A percentile compares a stretch with the other conserved stretches of the same genome.
These are phyloP conservation scores for Podiceps cristatus DNA, from an alignment of 2,113 vertebrate genomes.

Conservation along the genomic window DNA sequence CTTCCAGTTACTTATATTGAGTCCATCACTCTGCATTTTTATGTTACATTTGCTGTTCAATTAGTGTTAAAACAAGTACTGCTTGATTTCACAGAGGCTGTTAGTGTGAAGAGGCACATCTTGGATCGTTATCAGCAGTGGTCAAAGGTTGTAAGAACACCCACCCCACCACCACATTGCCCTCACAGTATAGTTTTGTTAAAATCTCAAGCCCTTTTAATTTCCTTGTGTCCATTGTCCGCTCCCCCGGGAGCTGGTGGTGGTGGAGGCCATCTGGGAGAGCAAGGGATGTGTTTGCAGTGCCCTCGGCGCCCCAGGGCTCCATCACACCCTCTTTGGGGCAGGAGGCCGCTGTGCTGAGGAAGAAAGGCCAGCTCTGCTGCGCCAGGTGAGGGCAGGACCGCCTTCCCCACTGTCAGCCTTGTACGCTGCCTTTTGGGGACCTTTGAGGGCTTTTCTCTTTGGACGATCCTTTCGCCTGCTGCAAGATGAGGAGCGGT, in stretches of 20 bases:
- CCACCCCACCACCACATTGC: background rate
- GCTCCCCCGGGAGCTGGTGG: fast-evolving
- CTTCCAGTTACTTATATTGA: background rate
- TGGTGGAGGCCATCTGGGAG: fast-evolving
- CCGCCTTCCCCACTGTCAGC: background rate
- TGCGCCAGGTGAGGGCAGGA: fast-evolving
- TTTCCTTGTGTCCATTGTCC: background rate
- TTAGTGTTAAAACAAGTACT: background rate
- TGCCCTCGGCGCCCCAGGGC: no score
- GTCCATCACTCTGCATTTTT: background rate
- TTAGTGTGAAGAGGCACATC: background rate
- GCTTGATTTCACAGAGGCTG: background rate
- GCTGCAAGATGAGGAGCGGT: background rate
- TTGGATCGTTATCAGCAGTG: background rate
- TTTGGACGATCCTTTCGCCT: background rate
- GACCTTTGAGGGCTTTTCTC: background rate
- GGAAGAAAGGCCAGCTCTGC: background rate
- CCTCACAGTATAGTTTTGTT: background rate
- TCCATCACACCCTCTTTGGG: background rate
- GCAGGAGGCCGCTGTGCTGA: background rate
- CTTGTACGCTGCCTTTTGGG: fast-evolving
- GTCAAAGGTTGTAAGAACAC: background rate
- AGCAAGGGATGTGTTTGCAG: background rate
- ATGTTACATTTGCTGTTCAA: background rate
- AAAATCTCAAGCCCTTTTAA: background rate